phyloP scores from a whole-genome alignment of 2,888 invertebrate species.

The Ophioninae sp. region DNA sequence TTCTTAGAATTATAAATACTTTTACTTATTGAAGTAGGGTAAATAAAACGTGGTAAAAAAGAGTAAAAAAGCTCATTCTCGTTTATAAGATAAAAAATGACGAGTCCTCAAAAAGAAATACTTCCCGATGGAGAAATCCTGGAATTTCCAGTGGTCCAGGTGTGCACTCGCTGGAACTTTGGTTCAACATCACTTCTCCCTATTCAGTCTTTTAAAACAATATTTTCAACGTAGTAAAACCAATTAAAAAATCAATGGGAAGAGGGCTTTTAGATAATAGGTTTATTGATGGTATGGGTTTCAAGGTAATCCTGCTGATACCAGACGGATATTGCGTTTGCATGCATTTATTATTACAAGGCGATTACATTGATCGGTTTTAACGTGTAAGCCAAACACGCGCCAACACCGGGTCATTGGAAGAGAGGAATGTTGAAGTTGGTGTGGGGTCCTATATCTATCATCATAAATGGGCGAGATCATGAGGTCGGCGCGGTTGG shows the following conservation, averaged over 20 bases:
- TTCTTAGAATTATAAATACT: no score
- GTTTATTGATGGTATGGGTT: background rate
- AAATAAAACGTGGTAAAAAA: no score
- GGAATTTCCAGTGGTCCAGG: background rate
- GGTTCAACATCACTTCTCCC: no score
- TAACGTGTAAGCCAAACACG: slow-evolving; percentile 69
- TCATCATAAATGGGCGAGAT: slow-evolving; percentile 70
- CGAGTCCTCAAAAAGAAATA: slow-evolving; percentile 26
- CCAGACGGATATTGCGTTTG: slow-evolving; percentile 58
- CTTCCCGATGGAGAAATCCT: slow-evolving; percentile 3
- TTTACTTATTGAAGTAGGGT: no score
- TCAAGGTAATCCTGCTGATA: background rate
- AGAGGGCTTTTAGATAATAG: background rate
- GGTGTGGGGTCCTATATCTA: slow-evolving; percentile 76
- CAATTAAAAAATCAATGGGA: background rate
- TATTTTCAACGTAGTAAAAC: no score
- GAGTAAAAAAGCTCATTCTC: no score
- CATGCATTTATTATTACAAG: slow-evolving; percentile 73
- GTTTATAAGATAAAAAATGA: slow-evolving; percentile 23
- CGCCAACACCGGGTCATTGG: slow-evolving; percentile 58
- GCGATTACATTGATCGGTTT: slow-evolving; percentile 56
- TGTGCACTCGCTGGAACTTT: no score
- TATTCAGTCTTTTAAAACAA: no score
- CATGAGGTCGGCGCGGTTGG: slow-evolving; percentile 68
- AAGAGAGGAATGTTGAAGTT: slow-evolving; percentile 50